Evolutionary conservation across 2,113 vertebrate genomes (phyloP).

Genomic region (Cisticola juncidis): DNA sequence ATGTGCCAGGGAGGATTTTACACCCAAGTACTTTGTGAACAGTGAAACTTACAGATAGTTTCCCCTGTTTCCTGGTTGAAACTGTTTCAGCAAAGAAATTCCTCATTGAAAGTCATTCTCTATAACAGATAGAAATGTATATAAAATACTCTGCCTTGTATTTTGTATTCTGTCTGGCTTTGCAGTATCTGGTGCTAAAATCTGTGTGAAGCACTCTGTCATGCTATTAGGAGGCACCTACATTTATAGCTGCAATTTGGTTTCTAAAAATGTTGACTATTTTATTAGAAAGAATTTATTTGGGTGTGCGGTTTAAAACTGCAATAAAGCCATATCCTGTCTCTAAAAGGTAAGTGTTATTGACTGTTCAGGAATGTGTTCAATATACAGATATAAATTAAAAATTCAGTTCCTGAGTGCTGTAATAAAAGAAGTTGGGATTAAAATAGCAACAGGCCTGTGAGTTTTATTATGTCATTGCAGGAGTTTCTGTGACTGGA

Average conservation of each 20-base stretch:
- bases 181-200: background rate
- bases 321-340: background rate
- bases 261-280: background rate
- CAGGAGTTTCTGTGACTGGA: background rate
- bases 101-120: background rate
- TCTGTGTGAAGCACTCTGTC: background rate
- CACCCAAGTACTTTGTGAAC: background rate
- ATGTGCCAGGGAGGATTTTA: background rate
- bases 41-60: background rate
- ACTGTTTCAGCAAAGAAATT: background rate
- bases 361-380: background rate
- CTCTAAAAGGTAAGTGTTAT: background rate
- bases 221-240: background rate
- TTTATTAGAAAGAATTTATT: background rate
- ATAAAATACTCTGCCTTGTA: background rate
- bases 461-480: background rate
- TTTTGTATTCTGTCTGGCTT: background rate
- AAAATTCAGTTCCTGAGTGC: background rate
- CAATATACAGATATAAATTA: background rate
- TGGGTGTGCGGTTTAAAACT: background rate
- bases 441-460: background rate
- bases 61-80: background rate
- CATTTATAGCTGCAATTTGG: background rate
- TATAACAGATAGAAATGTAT: background rate
- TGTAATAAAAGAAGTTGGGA: background rate